Conservation (phyloP, 92 coral and sea anemone genomes). For the Parazoanthus atlanticus region DNA sequence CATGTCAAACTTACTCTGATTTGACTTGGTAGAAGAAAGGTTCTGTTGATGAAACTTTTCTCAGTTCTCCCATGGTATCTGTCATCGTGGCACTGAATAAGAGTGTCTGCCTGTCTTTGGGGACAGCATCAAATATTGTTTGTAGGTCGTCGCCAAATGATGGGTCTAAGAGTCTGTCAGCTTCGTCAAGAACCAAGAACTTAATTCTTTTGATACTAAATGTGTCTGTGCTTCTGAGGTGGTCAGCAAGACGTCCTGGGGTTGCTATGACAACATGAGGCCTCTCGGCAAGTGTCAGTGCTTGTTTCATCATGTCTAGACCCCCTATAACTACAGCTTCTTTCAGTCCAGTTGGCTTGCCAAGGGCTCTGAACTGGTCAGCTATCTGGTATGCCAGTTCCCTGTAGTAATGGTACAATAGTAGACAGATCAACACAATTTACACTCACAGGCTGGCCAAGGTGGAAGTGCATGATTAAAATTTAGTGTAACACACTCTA, state of each 20-base stretch:
- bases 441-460: too few species aligned
- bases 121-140: conserved; percentile 83
- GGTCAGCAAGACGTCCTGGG: conserved; percentile 98
- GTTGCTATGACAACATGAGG: conserved; percentile 99
- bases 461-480: too few species aligned
- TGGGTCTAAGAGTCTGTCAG: conserved; percentile 92
- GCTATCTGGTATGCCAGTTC: conserved; percentile 95
- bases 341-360: conserved; percentile 89
- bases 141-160: conserved; percentile 91
- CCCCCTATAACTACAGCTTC: conserved; percentile 90
- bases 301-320: conserved; percentile 97
- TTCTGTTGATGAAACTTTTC: conserved; percentile 71
- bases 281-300: conserved; percentile 75
- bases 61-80: conserved; percentile 88
- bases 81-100: conserved; percentile 96
- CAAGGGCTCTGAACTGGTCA: conserved; percentile 93
- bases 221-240: conserved; percentile 95
- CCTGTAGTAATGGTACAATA: conserved; percentile 40
- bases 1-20: conserved; percentile 77
- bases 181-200: conserved; percentile 92
- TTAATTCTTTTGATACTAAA: conserved; percentile 73
- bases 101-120: conserved; percentile 88
- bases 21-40: conserved; percentile 92
- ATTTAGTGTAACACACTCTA: too few species aligned
- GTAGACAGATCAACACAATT: neutral